Percentiles rank a stretch among this genome's conserved stretches.
Evolutionary conservation across 2,797 vertebrate species (phyloP).

Genomic region (Hephaestus fuliginosus): DNA sequence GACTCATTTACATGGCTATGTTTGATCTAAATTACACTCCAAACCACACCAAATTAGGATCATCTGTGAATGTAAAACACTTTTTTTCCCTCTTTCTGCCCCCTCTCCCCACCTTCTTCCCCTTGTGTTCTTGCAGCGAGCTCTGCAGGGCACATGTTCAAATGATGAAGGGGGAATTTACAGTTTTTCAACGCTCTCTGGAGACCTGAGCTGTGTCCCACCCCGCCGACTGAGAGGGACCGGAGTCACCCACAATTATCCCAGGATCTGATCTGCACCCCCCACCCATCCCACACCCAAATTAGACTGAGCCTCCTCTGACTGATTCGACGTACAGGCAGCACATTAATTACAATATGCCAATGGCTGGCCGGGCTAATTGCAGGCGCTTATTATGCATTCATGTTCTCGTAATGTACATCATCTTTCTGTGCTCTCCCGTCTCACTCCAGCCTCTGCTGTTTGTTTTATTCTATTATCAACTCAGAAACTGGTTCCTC

Average conservation of each 20-base stretch:
- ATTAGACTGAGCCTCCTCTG: slow-evolving; percentile 73
- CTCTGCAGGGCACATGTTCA: slow-evolving; percentile 97
- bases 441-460: slow-evolving; percentile 47
- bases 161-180: slow-evolving; percentile 94
- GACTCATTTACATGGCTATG: slow-evolving; percentile 99
- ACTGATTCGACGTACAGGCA: slow-evolving; percentile 71
- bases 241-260: slow-evolving; percentile 90
- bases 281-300: slow-evolving; percentile 65
- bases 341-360: slow-evolving; percentile 81
- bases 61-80: slow-evolving; percentile 98
- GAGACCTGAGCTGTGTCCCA: slow-evolving; percentile 85
- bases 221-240: slow-evolving; percentile 85
- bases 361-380: slow-evolving; percentile 78
- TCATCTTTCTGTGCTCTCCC: slow-evolving; percentile 63
- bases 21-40: slow-evolving; percentile 99
- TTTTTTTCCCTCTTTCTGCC: slow-evolving; percentile 68
- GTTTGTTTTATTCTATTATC: slow-evolving; percentile 66
- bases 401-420: slow-evolving; percentile 78
- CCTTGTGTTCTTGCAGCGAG: slow-evolving; percentile 87
- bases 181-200: slow-evolving; percentile 88
- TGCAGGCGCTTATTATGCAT: slow-evolving; percentile 80
- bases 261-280: slow-evolving; percentile 85
- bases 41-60: slow-evolving; percentile 99
- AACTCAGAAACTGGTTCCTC: slow-evolving; percentile 29
- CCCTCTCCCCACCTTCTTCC: slow-evolving; percentile 11